Base-by-base conservation (phyloP, 2,888 invertebrate species). In the Kuschelorhynchus macadamiae region DNA sequence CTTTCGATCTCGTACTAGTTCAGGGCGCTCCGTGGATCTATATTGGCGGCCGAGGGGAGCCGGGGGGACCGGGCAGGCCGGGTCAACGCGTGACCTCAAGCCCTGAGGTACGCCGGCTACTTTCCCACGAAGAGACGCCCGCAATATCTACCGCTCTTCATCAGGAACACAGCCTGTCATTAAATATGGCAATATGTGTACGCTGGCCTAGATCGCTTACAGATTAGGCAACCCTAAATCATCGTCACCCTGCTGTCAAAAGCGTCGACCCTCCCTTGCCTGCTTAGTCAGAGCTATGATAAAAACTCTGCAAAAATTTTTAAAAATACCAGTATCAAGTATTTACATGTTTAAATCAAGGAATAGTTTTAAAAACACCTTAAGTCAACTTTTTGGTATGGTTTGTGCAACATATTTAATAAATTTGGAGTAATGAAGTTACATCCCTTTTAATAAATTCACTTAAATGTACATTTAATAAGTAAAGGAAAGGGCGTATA, bases 91-190 rank as follows among this genome's bases (percentile, higher is more conserved):
- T 83, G 83, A 84, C 83, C 84, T 83, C 83, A 82, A 82, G 83
- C 82, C 82, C 82, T 83, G 83, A 83, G 83, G 83, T 83, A 83
- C 82, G 80, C 83, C 82, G 81, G 83, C 83, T 81, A 84, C 84
- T 84, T 84, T 84, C 84, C 83, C 84, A 84, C 83, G 83, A 82
- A 82, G 79, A 82, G 80, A 82, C 83, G 83, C 83, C 82, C 83
- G 83, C 83, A 80, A 82, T 83, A 83, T 83, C 83, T 82, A 81
- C 81, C 83, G 82, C 83, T 83, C 83, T 82, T 83, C 83, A 84
- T 83, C 83, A 81, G 81, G 80, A 79, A 80, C 81, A 81, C 79
- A 81, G 83, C 78, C 83, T 83, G 82, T 83, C 83, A 83, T 83
- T 83, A 83, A 83, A 83, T 83, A 83, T 83, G 82, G 83, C 83